Percentiles rank a stretch among this genome's conserved stretches.
Evolutionary conservation across 1,140 invertebrate species (phyloP).

Genomic region (Caenorhabditis brenneri): DNA sequence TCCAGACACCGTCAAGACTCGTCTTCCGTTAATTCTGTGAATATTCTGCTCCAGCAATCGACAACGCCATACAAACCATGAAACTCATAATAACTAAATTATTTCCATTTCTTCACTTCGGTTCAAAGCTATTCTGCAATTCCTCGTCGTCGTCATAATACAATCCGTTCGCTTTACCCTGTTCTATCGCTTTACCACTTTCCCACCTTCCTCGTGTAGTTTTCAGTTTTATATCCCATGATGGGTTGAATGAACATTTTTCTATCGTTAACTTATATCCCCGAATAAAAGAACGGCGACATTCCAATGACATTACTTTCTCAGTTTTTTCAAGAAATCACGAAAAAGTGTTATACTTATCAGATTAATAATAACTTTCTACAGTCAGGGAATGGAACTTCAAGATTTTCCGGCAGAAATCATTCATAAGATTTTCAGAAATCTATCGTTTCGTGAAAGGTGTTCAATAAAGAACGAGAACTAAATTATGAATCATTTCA

Average conservation of each 20-base stretch:
- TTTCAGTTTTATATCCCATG: conserved; percentile 18
- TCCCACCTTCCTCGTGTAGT: background rate
- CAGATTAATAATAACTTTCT: too few species aligned
- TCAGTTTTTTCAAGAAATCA: too few species aligned
- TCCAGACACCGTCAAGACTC: conserved; percentile 6
- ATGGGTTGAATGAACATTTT: background rate
- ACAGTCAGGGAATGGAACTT: background rate
- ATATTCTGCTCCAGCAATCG: background rate
- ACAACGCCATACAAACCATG: too few species aligned
- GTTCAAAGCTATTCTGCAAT: background rate
- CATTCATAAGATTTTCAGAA: background rate
- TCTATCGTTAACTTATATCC: too few species aligned
- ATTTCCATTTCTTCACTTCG: background rate
- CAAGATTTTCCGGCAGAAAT: background rate
- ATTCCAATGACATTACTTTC: too few species aligned
- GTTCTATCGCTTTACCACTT: background rate
- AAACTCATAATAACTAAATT: background rate
- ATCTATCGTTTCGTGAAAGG: background rate
- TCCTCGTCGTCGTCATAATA: background rate
- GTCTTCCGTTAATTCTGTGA: background rate
- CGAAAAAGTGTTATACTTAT: too few species aligned
- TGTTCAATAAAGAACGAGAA: background rate
- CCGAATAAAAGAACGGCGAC: too few species aligned
- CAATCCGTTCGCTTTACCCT: background rate
- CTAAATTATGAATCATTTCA: too few species aligned